phyloP scores from a whole-genome alignment of 2,797 vertebrate species.

The Coilia nasus region DNA sequence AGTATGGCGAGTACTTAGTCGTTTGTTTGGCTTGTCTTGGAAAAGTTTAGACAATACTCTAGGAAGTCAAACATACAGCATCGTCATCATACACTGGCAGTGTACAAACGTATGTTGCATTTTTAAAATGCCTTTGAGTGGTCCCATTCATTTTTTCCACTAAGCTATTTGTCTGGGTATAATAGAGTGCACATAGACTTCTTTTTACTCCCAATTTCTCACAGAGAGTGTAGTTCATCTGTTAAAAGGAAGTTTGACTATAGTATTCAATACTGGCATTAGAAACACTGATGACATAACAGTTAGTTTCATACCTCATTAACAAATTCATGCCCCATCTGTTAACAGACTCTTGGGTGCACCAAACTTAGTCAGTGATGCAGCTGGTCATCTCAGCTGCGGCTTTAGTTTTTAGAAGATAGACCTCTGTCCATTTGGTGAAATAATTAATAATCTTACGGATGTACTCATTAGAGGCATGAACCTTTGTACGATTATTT shows the following conservation, averaged over 20 bases:
- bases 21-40: too few relatives aligned
- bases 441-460: slow-evolving; percentile 16
- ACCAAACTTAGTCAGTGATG: not conserved
- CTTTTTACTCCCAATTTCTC: too few relatives aligned
- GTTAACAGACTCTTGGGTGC: slow-evolving; percentile 15
- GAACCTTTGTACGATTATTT: too few relatives aligned
- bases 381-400: not conserved
- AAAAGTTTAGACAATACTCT: too few relatives aligned
- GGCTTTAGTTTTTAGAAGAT: not conserved
- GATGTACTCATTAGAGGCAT: too few relatives aligned
- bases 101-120: too few relatives aligned
- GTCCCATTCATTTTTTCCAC: too few relatives aligned
- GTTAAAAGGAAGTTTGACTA: not conserved
- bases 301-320: slow-evolving; percentile 22
- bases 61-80: not conserved
- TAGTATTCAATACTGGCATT: not conserved
- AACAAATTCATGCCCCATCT: slow-evolving; percentile 20
- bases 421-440: slow-evolving; percentile 30
- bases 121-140: slow-evolving; percentile 2
- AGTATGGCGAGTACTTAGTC: too few relatives aligned
- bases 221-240: not conserved
- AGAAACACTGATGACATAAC: too few relatives aligned
- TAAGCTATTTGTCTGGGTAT: too few relatives aligned
- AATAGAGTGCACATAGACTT: too few relatives aligned
- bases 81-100: too few relatives aligned